These are phyloP conservation scores for Rafetus swinhoei DNA, from an alignment of 2,113 vertebrate species.

Conservation along the genomic window DNA sequence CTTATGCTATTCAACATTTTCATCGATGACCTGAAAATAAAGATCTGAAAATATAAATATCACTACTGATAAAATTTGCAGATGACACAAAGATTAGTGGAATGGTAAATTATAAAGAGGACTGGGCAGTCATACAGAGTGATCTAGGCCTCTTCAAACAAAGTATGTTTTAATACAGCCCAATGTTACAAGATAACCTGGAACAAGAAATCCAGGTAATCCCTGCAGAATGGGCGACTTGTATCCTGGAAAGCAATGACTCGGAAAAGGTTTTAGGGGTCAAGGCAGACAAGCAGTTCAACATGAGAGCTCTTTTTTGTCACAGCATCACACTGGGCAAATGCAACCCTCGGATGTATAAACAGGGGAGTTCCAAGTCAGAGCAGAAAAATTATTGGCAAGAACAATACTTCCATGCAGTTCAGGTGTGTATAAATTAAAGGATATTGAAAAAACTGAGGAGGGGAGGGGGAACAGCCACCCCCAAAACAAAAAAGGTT, in stretches of 20 bases:
- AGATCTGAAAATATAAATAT: not conserved
- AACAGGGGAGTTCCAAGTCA: accelerated
- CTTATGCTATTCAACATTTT: not conserved
- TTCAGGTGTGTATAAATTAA: not conserved
- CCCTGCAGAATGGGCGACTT: not conserved
- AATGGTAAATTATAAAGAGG: not conserved
- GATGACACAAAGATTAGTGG: not conserved
- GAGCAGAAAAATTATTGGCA: not conserved
- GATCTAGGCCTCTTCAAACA: not conserved
- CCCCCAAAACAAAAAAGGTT: not conserved
- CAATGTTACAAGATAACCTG: not conserved
- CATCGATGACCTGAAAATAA: not conserved
- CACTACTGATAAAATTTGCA: not conserved
- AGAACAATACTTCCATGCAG: not conserved
- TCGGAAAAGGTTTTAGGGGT: not conserved
- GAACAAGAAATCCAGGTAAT: not conserved
- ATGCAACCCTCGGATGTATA: not conserved
- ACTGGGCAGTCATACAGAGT: not conserved
- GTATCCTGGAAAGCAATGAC: not conserved
- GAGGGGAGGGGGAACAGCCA: not conserved
- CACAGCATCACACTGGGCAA: not conserved
- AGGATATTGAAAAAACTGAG: not conserved
- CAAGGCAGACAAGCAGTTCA: not conserved
- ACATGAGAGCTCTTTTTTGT: not conserved
- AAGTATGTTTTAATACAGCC: not conserved